Evolutionary conservation across 2,113 vertebrate species (phyloP).

Genomic region (Heterocephalus glaber): DNA sequence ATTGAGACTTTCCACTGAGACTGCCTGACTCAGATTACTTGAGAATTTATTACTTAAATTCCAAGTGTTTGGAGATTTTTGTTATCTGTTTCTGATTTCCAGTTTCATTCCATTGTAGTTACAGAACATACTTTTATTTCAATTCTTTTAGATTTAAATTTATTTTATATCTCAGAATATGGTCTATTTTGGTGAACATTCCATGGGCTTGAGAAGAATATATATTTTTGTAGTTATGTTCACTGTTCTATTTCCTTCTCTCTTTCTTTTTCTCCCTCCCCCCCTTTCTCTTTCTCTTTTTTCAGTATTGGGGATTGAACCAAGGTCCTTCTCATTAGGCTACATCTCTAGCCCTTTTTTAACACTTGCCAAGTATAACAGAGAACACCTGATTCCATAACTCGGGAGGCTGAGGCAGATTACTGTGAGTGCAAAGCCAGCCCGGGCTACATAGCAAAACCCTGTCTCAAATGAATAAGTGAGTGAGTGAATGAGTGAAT

Average conservation of each 20-base stretch:
- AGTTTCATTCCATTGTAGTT: not conserved
- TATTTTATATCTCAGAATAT: not conserved
- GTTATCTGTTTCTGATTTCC: not conserved
- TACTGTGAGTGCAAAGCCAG: no score
- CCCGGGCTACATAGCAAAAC: no score
- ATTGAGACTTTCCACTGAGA: not conserved
- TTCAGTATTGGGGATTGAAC: not conserved
- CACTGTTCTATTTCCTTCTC: not conserved
- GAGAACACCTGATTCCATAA: not conserved
- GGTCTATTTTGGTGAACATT: not conserved
- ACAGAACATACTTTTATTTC: not conserved
- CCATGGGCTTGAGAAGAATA: not conserved
- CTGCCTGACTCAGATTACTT: constrained; percentile 12
- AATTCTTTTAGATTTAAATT: constrained; percentile 29
- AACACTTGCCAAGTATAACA: not conserved
- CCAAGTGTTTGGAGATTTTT: constrained; percentile 4
- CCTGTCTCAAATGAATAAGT: no score
- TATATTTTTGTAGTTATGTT: not conserved
- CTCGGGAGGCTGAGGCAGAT: no score
- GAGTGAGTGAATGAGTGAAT: no score
- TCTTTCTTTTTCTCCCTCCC: not conserved
- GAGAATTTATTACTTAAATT: not conserved
- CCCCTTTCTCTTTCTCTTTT: not conserved
- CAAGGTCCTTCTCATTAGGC: not conserved
- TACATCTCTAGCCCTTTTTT: not conserved